phyloP scores from a whole-genome alignment of 2,888 invertebrate species.

The Labia minor region DNA sequence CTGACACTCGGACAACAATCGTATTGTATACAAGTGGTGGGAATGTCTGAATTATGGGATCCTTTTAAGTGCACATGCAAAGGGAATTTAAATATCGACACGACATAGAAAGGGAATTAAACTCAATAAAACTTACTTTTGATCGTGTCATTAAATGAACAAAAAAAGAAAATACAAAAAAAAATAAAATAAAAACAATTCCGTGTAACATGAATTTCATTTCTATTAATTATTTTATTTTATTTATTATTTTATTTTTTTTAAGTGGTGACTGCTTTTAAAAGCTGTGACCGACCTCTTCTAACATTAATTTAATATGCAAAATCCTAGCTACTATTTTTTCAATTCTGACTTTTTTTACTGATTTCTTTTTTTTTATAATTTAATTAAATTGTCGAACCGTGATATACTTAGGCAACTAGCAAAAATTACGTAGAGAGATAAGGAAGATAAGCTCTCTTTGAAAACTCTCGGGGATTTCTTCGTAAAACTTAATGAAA shows the following conservation, averaged over 20 bases:
- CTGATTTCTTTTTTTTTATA: too few relatives aligned
- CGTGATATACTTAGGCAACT: too few relatives aligned
- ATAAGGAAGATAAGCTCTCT: background rate
- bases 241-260: too few relatives aligned
- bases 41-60: background rate
- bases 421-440: too few relatives aligned
- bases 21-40: background rate
- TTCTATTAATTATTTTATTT: background rate
- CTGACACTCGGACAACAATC: background rate
- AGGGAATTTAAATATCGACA: constrained; percentile 7
- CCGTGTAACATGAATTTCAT: background rate
- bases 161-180: too few relatives aligned
- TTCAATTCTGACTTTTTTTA: too few relatives aligned
- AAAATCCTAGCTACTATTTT: too few relatives aligned
- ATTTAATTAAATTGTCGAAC: too few relatives aligned
- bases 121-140: constrained; percentile 3
- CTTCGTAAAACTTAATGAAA: background rate
- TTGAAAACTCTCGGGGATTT: background rate
- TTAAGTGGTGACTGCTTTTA: too few relatives aligned
- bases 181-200: too few relatives aligned
- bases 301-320: too few relatives aligned
- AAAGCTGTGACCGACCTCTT: too few relatives aligned
- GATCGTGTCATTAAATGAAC: background rate
- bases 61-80: background rate
- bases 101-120: background rate